Evolutionary conservation across 2,797 vertebrate genomes (phyloP), one percentile per base, ranked within the genome.

Genomic region (Mycteria americana): DNA sequence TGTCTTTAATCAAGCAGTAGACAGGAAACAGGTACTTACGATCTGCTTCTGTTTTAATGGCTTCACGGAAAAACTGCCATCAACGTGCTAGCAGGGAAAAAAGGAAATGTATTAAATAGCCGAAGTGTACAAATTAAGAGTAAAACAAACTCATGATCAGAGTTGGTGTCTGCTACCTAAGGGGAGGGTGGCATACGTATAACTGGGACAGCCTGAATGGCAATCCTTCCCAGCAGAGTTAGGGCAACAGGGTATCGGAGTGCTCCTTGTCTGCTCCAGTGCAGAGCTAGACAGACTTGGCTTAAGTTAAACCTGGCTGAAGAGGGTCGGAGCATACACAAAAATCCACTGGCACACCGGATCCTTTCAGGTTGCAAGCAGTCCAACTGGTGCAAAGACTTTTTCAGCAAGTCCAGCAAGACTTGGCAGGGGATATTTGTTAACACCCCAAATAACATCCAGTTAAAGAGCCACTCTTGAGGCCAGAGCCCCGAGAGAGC

Each of bases 1-100:
- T 3, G 25, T n/a, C n/a, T 59, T 73, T n/a, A n/a, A 68, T 12
- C 8, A 43, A 46, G 48, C 27, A 41, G 53, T 0, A 92, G 73
- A 78, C 12, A 70, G 18, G 46, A 37, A 73, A 35, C 23, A 25
- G 18, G 78, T 94, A 98, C 98, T 98, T 96, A 98, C 98, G 0
- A 98, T 98, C 84, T 98, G 98, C 95, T 98, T 98, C 98, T 98
- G 98, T 76, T 98, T 98, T 54, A 98, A 92, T 0, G 98, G 98
- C 63, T 98, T 98, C 98, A 98, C 98, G 0, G 98, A 98, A 94
- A 98, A 98, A 92, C 98, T 98, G 91, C 98, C 98, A 17, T 98
- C 98, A 2, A 98, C 96, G 0, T 98, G 98, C 98, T 98, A 83
- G 24, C 8, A 62, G 72, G 33, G 53, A 72, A 73, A 64, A 69